Base-by-base conservation (phyloP, 2,888 invertebrate genomes). In the Pammene aurita region DNA sequence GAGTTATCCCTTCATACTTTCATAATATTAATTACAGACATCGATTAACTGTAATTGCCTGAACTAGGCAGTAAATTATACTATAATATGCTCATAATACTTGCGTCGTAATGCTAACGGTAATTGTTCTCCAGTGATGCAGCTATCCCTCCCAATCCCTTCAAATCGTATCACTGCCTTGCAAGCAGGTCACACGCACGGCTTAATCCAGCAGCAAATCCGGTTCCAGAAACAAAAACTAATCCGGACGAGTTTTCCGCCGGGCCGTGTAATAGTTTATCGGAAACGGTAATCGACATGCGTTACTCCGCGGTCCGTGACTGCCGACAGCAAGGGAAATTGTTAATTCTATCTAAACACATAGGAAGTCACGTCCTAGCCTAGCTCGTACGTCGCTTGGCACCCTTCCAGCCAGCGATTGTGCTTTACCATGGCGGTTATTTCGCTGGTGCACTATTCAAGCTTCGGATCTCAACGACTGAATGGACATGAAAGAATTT, bases 321-420 rank as follows among this genome's bases (percentile, higher is more conserved):
- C 56, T 42, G 65, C 54, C 72, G 72, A 71, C 73, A 66, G 63
- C 71, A 83, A 78, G 78, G 81, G 82, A 85, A 88, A 88, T 88
- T 87, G 88, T 89, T 87, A 88, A 89, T 89, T 85, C 87, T 80
- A 86, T 86, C 84, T 84, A 85, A 87, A 86, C 85, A 86, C 84
- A 89, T 83, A 84, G 84, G 85, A 85, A 86, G 80, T 78, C 81
- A 76, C 84, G 80, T 79, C 79, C 77, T 10, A 52, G 52, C 78
- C 75, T 77, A 73, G 48, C 56, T 79, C 75, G 77, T 76, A 78
- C 76, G 73, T 74, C 73, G 73, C 81, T 86, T 91, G 91, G 91
- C 90, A 85, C 72, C 68, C 76, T 80, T 89, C 91, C 91, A 91
- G 87, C 83, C 84, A 81, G 78, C 85, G 84, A 87, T 85, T 89